Percentiles rank a stretch among this genome's conserved stretches.
These are phyloP conservation scores for Lycocorax pyrrhopterus DNA, from an alignment of 2,113 vertebrate species.

Conservation along the genomic window DNA sequence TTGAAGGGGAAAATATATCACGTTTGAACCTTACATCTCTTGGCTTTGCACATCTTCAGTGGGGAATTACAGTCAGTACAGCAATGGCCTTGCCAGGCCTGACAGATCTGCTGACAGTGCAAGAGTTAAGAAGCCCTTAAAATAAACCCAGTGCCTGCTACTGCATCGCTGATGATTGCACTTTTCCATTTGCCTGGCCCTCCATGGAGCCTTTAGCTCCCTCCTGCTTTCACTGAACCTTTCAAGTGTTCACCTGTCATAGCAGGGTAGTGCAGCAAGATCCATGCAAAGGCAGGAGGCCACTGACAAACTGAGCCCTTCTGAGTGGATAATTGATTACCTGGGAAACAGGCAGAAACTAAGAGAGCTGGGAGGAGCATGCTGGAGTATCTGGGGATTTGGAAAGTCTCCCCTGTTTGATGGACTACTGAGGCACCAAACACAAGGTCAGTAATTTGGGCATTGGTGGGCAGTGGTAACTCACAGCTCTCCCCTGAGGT, in stretches of 20 bases:
- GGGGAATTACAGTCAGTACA: not conserved
- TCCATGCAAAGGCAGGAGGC: not conserved
- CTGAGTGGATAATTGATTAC: not conserved
- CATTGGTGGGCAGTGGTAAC: not conserved
- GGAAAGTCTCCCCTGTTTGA: not conserved
- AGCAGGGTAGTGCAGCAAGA: not conserved
- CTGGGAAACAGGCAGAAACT: not conserved
- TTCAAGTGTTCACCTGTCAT: not conserved
- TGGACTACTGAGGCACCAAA: not conserved
- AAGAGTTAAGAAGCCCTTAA: slow-evolving; percentile 15
- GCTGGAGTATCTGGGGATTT: not conserved
- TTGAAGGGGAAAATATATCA: not conserved
- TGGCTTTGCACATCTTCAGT: not conserved
- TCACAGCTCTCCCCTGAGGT: not conserved
- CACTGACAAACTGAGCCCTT: not conserved
- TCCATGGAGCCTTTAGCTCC: not conserved
- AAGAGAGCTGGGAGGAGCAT: not conserved
- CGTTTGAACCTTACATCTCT: not conserved
- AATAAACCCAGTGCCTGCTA: not conserved
- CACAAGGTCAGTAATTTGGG: not conserved
- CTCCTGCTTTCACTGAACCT: not conserved
- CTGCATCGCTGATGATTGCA: not conserved
- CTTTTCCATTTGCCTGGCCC: not conserved
- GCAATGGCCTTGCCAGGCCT: not conserved
- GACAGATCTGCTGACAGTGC: slow-evolving; percentile 15